Evolutionary conservation across 35 echinoderm and acorn worm genomes (phyloP).

Genomic region (Apostichopus parvimensis): DNA sequence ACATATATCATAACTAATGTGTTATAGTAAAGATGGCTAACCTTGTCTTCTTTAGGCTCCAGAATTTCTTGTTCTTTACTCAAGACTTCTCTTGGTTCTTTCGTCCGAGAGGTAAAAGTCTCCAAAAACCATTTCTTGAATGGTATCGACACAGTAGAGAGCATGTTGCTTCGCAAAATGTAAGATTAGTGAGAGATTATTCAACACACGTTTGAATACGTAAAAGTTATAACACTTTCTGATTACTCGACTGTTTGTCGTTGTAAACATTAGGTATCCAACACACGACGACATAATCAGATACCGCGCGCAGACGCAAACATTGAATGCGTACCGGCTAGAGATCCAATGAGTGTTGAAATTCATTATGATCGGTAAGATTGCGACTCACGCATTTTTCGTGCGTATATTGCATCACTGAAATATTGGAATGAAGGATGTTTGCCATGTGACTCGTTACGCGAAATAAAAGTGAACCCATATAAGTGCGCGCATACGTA

Average conservation of each 20-base stretch:
- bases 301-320: too few relatives aligned
- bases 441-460: too few relatives aligned
- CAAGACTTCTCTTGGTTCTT: background rate
- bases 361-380: too few relatives aligned
- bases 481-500: too few relatives aligned
- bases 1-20: too few relatives aligned
- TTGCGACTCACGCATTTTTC: too few relatives aligned
- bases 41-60: background rate
- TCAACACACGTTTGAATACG: background rate
- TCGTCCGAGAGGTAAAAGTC: background rate
- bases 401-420: too few relatives aligned
- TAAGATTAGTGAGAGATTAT: constrained; percentile 10
- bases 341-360: too few relatives aligned
- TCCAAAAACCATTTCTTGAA: background rate
- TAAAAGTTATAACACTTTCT: background rate
- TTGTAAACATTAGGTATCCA: background rate
- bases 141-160: background rate
- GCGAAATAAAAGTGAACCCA: too few relatives aligned
- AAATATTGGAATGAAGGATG: too few relatives aligned
- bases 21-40: background rate
- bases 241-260: background rate
- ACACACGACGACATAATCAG: background rate
- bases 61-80: background rate
- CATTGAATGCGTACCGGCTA: too few relatives aligned
- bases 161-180: background rate